A percentile compares a stretch with the other conserved stretches of the same genome.
These are phyloP conservation scores for Emydocephalus ijimae DNA, from an alignment of 2,113 vertebrate species.

Conservation along the genomic window DNA sequence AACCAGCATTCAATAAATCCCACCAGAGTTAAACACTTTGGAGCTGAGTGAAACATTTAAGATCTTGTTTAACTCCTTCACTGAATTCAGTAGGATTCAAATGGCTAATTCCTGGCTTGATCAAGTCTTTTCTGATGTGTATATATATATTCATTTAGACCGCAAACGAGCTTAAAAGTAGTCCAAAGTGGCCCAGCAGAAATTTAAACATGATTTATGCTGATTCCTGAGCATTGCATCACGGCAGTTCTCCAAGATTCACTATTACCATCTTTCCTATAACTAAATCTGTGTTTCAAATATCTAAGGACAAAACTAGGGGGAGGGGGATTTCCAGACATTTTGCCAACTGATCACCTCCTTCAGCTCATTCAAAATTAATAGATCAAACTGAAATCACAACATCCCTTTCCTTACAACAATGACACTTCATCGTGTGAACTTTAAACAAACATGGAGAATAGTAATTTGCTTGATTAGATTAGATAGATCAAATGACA, in stretches of 20 bases:
- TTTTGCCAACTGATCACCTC: background rate
- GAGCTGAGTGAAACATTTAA: background rate
- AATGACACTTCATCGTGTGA: background rate
- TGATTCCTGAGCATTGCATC: background rate
- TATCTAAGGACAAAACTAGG: background rate
- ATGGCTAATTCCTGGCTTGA: background rate
- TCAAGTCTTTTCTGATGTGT: background rate
- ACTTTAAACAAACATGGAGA: background rate
- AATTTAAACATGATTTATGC: background rate
- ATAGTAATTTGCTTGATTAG: background rate
- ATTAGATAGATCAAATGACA: background rate
- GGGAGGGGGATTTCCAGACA: background rate
- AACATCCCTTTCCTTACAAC: background rate
- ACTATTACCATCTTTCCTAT: background rate
- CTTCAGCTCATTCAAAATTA: background rate
- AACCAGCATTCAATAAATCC: background rate
- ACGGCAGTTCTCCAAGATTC: background rate
- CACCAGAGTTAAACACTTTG: background rate
- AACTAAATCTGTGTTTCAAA: background rate
- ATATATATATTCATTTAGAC: no score
- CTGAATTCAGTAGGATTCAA: background rate
- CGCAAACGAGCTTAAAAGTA: background rate
- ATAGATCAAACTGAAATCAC: background rate
- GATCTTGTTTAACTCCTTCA: background rate
- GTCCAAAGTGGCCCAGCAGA: background rate